Conservation (phyloP, 2,797 vertebrate genomes). For the Sebastolobus altivelis region DNA sequence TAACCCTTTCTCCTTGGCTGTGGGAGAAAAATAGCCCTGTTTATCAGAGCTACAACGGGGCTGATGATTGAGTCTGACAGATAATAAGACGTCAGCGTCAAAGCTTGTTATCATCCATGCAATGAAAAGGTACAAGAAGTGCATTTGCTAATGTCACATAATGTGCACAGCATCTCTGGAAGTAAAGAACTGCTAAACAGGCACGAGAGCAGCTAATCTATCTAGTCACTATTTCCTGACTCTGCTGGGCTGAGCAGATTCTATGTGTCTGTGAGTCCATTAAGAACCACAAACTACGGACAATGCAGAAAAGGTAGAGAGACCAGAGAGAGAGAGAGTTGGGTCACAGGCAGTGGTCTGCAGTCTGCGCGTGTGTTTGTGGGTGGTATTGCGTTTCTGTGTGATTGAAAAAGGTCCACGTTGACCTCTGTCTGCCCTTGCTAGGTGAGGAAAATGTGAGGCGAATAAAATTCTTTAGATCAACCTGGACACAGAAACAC, state of each 20-base stretch:
- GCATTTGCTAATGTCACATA: conserved; percentile 13
- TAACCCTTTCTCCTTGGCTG: background rate
- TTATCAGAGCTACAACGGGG: background rate
- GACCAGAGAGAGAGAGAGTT: background rate
- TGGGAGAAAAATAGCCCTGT: background rate
- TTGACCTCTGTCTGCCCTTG: conserved; percentile 39
- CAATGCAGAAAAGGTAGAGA: conserved; percentile 11
- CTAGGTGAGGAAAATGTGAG: conserved; percentile 15
- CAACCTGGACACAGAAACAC: background rate
- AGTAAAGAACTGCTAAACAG: conserved; percentile 8
- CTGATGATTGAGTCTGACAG: conserved; percentile 11
- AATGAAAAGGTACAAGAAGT: background rate
- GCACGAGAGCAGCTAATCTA: background rate
- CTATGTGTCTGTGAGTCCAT: conserved; percentile 36
- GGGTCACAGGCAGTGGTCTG: conserved; percentile 2
- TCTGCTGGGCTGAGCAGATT: conserved; percentile 10
- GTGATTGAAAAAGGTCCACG: conserved; percentile 10
- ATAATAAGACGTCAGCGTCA: conserved; percentile 11
- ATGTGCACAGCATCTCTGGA: conserved; percentile 7
- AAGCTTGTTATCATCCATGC: conserved; percentile 3
- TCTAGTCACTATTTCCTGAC: conserved; percentile 30
- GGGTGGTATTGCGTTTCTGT: conserved; percentile 6
- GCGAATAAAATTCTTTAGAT: conserved; percentile 11
- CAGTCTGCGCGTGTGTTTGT: background rate
- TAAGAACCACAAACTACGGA: conserved; percentile 26